A percentile compares a stretch with the other conserved stretches of the same genome.
phyloP scores from a whole-genome alignment of 37 sponge, comb jelly and placozoan genomes.

The Crambe crambe region DNA sequence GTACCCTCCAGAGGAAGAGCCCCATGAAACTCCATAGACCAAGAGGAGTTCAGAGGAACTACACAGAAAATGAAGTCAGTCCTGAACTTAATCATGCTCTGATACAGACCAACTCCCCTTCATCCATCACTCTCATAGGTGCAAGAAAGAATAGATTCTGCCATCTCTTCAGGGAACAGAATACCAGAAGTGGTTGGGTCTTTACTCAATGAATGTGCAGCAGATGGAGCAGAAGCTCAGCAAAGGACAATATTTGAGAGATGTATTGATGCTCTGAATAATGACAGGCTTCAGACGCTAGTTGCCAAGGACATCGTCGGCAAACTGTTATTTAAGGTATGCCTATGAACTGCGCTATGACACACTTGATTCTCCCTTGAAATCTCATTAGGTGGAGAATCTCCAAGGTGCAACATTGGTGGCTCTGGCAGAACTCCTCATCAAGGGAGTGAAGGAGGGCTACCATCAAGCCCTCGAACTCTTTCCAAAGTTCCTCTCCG shows the following conservation, averaged over 20 bases:
- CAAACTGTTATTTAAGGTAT: slow-evolving; percentile 53
- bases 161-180: not conserved
- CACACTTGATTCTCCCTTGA: not conserved
- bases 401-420: slow-evolving; percentile 28
- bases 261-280: slow-evolving; percentile 33
- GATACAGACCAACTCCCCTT: too few relatives aligned
- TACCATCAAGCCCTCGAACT: slow-evolving; percentile 57
- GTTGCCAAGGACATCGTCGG: slow-evolving; percentile 47
- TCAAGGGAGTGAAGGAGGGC: slow-evolving; percentile 60
- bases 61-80: not conserved
- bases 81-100: too few relatives aligned
- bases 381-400: slow-evolving; percentile 19
- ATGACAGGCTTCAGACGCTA: slow-evolving; percentile 24
- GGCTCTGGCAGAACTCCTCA: slow-evolving; percentile 36
- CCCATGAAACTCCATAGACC: not conserved
- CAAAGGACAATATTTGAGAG: slow-evolving; percentile 24
- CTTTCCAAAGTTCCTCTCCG: slow-evolving; percentile 74
- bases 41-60: not conserved
- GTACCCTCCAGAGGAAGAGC: too few relatives aligned
- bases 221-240: slow-evolving; percentile 3
- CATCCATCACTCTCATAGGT: not conserved
- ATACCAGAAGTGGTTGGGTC: not conserved
- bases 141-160: not conserved
- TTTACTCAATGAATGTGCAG: slow-evolving; percentile 9
- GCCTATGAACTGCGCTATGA: not conserved